phyloP scores from a whole-genome alignment of 2,888 invertebrate genomes.

The Lochmaea capreae region DNA sequence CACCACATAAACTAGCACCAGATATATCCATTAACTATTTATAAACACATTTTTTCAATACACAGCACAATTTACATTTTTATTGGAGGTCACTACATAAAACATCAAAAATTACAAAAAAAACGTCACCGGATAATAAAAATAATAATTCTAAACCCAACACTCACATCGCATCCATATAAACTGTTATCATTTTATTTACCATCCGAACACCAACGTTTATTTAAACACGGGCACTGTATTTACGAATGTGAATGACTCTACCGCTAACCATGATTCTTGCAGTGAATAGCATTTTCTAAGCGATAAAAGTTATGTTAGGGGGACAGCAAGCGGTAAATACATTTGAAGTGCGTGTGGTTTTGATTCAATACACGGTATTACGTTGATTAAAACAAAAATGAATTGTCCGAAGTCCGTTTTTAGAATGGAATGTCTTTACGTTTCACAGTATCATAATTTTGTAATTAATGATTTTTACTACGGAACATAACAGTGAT shows the following conservation, averaged over 20 bases:
- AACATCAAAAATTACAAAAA: constrained; percentile 3
- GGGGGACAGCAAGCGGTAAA: constrained; percentile 13
- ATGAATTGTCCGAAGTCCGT: no score
- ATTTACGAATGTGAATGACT: constrained; percentile 45
- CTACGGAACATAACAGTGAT: no score
- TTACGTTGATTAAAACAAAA: not conserved
- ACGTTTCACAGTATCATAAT: no score
- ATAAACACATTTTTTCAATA: constrained; percentile 9
- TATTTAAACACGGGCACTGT: constrained; percentile 42
- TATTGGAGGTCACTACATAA: constrained; percentile 10
- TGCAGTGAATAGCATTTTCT: constrained; percentile 11
- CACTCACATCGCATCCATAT: constrained; percentile 3
- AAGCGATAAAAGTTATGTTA: constrained; percentile 19
- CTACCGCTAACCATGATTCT: constrained; percentile 16
- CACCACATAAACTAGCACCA: not conserved
- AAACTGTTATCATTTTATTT: constrained; percentile 43
- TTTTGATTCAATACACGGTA: not conserved
- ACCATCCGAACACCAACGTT: constrained; percentile 45
- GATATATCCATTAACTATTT: constrained; percentile 11
- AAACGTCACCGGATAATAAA: constrained; percentile 13
- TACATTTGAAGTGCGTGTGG: constrained; percentile 8
- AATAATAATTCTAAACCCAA: not conserved
- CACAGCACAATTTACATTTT: constrained; percentile 18
- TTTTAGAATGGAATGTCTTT: no score
- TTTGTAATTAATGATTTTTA: no score